Evolutionary conservation across 2,113 vertebrate genomes (phyloP).

Genomic region (Ptyas mucosa): DNA sequence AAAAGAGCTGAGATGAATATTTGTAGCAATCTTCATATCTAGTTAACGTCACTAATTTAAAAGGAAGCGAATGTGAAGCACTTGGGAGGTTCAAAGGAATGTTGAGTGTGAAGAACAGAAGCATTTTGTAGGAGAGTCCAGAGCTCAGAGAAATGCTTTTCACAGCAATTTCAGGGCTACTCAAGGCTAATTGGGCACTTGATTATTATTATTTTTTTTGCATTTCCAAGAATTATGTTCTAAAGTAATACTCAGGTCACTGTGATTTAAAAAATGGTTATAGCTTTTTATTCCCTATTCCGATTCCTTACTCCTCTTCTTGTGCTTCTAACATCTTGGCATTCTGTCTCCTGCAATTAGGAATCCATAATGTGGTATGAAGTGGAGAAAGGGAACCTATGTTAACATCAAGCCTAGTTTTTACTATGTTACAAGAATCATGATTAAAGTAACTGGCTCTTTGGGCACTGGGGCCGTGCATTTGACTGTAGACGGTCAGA

Average conservation of each 20-base stretch:
- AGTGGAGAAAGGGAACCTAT: not conserved
- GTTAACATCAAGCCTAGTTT: not conserved
- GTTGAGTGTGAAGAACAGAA: conserved; percentile 4
- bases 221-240: not conserved
- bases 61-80: not conserved
- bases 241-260: not conserved
- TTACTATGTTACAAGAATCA: not conserved
- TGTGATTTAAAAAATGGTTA: not conserved
- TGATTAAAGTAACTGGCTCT: not conserved
- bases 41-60: not conserved
- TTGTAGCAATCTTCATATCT: conserved; percentile 6
- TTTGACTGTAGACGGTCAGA: not conserved
- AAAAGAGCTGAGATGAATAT: conserved; percentile 9
- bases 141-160: conserved; percentile 10
- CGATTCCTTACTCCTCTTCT: not conserved
- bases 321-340: not conserved
- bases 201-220: not conserved
- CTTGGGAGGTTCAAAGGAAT: conserved; percentile 18
- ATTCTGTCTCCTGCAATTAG: not conserved
- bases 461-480: not conserved
- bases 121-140: not conserved
- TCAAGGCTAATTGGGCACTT: not conserved
- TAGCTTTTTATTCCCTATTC: too few species aligned
- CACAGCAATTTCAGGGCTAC: conserved; percentile 7
- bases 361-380: not conserved